Evolutionary conservation across 2,113 vertebrate species (phyloP).

Genomic region (Chamaea fasciata): DNA sequence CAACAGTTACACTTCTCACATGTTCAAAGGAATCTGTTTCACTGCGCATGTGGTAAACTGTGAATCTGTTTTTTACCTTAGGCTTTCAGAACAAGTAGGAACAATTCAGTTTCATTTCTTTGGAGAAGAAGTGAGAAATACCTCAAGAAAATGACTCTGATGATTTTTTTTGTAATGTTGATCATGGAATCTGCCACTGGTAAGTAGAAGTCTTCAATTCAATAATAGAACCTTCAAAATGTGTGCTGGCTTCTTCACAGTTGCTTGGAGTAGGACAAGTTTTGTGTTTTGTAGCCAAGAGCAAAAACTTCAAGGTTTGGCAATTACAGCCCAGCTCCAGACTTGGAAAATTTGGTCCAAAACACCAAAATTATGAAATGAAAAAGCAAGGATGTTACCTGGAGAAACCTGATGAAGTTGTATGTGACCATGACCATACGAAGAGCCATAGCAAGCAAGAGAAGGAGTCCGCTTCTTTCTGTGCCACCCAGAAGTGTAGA

Average conservation of each 20-base stretch:
- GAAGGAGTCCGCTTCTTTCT: neutral
- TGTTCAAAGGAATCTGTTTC: neutral
- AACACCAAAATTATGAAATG: neutral
- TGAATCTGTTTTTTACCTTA: neutral
- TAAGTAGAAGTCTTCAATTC: conserved; percentile 8
- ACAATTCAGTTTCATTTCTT: neutral
- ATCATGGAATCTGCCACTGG: neutral
- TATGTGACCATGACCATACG: neutral
- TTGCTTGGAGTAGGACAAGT: neutral
- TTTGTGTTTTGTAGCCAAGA: neutral
- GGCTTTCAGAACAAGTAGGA: neutral
- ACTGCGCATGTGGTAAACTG: neutral
- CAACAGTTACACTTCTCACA: neutral
- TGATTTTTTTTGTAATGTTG: neutral
- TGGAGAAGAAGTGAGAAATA: neutral
- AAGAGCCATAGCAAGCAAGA: neutral
- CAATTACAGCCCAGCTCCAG: neutral
- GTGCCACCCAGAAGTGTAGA: neutral
- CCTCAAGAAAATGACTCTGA: conserved; percentile 24
- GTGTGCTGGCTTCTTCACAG: neutral
- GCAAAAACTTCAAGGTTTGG: neutral
- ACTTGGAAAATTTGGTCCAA: neutral
- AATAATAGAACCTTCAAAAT: neutral
- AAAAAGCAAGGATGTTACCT: neutral
- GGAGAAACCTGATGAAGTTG: neutral